phyloP scores from a whole-genome alignment of 2,888 invertebrate species.

The Cantharis lateralis region DNA sequence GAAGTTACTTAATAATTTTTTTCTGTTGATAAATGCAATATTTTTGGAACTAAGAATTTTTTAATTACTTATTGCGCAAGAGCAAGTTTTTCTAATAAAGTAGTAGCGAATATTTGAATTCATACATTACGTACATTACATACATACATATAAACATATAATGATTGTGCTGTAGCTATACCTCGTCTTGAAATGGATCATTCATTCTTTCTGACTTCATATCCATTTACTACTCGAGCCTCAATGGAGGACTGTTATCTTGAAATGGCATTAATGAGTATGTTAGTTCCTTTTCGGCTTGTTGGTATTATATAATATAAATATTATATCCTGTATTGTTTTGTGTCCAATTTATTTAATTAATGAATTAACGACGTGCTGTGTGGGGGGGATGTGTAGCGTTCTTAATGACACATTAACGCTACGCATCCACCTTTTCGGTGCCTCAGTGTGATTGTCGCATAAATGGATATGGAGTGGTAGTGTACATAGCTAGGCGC shows the following conservation, averaged over 20 bases:
- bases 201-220: constrained; percentile 47
- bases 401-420: background rate
- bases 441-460: constrained; percentile 35
- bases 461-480: constrained; percentile 49
- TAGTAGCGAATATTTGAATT: constrained; percentile 34
- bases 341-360: constrained; percentile 21
- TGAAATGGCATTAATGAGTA: constrained; percentile 32
- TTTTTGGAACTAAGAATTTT: constrained; percentile 31
- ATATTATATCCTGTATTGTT: constrained; percentile 27
- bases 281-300: constrained; percentile 31
- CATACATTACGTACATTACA: background rate
- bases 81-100: constrained; percentile 47
- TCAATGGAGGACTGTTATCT: constrained; percentile 31
- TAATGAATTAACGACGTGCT: constrained; percentile 27
- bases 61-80: constrained; percentile 28
- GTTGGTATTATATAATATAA: constrained; percentile 18
- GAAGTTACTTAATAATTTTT: constrained; percentile 35
- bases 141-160: constrained; percentile 39
- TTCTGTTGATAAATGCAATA: constrained; percentile 43
- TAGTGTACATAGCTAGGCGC: constrained; percentile 52
- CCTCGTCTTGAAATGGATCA: constrained; percentile 50
- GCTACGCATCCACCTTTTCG: constrained; percentile 26
- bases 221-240: constrained; percentile 44
- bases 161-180: constrained; percentile 53
- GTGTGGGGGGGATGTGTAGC: constrained; percentile 29